Conservation (phyloP, 1,140 invertebrate genomes). For the Anthonomus grandis region DNA sequence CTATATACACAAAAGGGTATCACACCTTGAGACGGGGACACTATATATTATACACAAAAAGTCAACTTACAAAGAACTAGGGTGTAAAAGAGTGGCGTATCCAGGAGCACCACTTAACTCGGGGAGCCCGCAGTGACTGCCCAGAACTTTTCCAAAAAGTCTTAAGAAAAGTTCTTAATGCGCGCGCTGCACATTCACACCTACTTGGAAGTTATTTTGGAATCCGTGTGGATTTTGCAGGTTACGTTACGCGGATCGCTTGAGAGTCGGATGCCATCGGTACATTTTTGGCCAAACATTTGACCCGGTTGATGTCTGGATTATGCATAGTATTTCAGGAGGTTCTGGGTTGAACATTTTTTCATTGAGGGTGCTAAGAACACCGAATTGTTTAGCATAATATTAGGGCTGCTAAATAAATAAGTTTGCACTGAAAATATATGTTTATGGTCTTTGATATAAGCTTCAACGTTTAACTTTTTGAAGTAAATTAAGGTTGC, state of each 20-base stretch:
- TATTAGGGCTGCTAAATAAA: no score
- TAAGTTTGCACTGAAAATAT: no score
- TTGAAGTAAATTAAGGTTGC: no score
- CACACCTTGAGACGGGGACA: neutral
- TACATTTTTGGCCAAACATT: conserved; percentile 28
- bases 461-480: no score
- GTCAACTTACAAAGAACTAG: conserved; percentile 24
- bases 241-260: conserved; percentile 23
- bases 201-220: conserved; percentile 23
- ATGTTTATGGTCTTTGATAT: no score
- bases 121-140: conserved; percentile 48
- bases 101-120: conserved; percentile 50
- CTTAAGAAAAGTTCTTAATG: conserved; percentile 15
- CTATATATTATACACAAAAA: conserved; percentile 3
- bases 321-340: neutral
- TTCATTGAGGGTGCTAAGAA: no score
- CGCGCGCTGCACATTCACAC: conserved; percentile 14
- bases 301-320: conserved; percentile 14
- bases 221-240: conserved; percentile 10
- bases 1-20: no score
- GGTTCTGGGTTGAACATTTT: no score
- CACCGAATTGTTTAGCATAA: no score
- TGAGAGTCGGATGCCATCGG: conserved; percentile 19
- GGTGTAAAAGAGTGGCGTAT: conserved; percentile 26
- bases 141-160: conserved; percentile 22